Percentiles rank a stretch among this genome's conserved stretches.
Evolutionary conservation across 2,888 invertebrate genomes (phyloP).

Genomic region (Prosapia bicincta): DNA sequence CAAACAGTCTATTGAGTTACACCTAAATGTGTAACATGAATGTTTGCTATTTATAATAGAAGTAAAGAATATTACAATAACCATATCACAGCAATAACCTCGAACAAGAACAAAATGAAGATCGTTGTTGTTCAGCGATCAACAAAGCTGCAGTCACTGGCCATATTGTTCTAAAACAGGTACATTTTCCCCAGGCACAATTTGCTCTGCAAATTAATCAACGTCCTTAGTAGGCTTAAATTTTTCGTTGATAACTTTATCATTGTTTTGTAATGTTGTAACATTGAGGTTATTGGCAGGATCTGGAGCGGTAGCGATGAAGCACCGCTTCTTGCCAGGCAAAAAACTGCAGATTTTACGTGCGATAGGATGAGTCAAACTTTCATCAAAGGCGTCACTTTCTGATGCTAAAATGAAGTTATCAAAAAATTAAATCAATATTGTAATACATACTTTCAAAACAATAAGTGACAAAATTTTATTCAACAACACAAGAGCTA

Average conservation of each 20-base stretch:
- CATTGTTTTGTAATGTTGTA: constrained; percentile 19
- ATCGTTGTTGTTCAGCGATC: background rate
- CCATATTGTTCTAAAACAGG: background rate
- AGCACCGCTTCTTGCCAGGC: constrained; percentile 48
- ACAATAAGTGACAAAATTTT: too few species aligned
- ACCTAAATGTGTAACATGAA: background rate
- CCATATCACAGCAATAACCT: background rate
- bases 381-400: constrained; percentile 61
- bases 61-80: background rate
- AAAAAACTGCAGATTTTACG: constrained; percentile 56
- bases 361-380: constrained; percentile 61
- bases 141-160: background rate
- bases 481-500: too few species aligned
- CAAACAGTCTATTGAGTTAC: background rate
- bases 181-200: background rate
- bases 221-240: background rate
- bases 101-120: background rate
- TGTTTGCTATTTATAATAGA: background rate
- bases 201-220: background rate
- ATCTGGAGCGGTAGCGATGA: constrained; percentile 21
- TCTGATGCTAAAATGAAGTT: constrained; percentile 49
- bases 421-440: constrained; percentile 5
- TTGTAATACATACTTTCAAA: too few species aligned
- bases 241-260: constrained; percentile 28
- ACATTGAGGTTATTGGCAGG: constrained; percentile 15